phyloP scores from a whole-genome alignment of 2,797 vertebrate genomes.

The Gadopsis marmoratus region DNA sequence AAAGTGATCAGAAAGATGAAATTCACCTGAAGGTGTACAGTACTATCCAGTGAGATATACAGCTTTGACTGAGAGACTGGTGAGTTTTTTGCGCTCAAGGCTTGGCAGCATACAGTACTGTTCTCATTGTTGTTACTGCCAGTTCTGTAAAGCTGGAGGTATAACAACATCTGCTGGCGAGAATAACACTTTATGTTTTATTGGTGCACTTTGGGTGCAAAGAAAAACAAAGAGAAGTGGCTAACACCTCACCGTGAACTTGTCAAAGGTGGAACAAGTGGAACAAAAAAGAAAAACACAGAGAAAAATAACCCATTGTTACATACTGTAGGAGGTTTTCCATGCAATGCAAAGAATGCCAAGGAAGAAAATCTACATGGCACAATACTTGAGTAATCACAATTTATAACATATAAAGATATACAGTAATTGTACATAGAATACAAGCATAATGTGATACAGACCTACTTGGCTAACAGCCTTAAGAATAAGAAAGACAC shows the following conservation, averaged over 20 bases:
- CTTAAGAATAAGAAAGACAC: background rate
- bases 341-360: background rate
- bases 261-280: constrained; percentile 54
- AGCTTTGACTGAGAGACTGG: constrained; percentile 50
- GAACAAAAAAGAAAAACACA: background rate
- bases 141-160: constrained; percentile 68
- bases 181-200: constrained; percentile 66
- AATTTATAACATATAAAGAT: background rate
- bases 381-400: background rate
- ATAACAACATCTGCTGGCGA: constrained; percentile 70
- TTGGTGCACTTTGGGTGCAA: constrained; percentile 59
- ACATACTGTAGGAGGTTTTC: background rate
- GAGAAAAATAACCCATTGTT: constrained; percentile 15
- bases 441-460: background rate
- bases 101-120: constrained; percentile 62
- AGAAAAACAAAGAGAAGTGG: constrained; percentile 39
- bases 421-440: background rate
- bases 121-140: constrained; percentile 71
- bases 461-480: background rate
- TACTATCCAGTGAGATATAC: constrained; percentile 46
- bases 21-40: constrained; percentile 58
- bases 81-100: constrained; percentile 54
- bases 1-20: constrained; percentile 59
- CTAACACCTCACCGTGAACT: constrained; percentile 38
- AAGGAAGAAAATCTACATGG: background rate